These are phyloP conservation scores for Amphiura filiformis DNA, from an alignment of 35 echinoderm and acorn worm species.

Conservation along the genomic window DNA sequence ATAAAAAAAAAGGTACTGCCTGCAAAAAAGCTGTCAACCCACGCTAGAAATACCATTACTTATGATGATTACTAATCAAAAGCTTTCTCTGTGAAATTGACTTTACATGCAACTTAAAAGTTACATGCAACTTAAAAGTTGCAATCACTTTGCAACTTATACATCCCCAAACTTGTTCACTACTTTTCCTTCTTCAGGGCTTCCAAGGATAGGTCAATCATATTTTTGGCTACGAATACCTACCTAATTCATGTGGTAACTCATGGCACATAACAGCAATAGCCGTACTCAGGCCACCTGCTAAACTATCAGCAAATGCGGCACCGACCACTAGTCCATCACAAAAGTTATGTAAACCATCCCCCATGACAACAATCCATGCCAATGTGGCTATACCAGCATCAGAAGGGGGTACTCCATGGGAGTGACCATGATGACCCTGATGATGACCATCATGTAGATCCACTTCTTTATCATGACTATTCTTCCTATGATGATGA, in stretches of 20 bases:
- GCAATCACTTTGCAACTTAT: too few relatives aligned
- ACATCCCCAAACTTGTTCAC: too few relatives aligned
- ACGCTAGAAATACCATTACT: too few relatives aligned
- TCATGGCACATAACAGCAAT: conserved; percentile 98
- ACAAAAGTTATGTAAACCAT: conserved; percentile 89
- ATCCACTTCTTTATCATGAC: not conserved
- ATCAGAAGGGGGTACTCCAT: conserved; percentile 30
- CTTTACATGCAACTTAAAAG: too few relatives aligned
- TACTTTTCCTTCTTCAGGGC: too few relatives aligned
- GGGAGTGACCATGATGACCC: conserved; percentile 64
- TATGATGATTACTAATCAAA: too few relatives aligned
- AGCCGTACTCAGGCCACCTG: conserved; percentile 78
- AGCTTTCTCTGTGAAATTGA: too few relatives aligned
- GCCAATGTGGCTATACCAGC: conserved; percentile 61
- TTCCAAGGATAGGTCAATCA: too few relatives aligned
- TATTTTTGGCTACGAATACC: too few relatives aligned
- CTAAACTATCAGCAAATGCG: conserved; percentile 82
- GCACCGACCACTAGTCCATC: conserved; percentile 90
- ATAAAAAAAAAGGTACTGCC: too few relatives aligned
- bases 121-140: too few relatives aligned
- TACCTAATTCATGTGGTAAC: conserved; percentile 97
- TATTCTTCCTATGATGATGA: not conserved
- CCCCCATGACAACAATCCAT: conserved; percentile 84
- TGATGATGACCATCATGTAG: not conserved
- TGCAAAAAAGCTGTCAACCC: too few relatives aligned